Base-by-base conservation (phyloP, 2,797 vertebrate genomes). In the Notolepis coatsorum region DNA sequence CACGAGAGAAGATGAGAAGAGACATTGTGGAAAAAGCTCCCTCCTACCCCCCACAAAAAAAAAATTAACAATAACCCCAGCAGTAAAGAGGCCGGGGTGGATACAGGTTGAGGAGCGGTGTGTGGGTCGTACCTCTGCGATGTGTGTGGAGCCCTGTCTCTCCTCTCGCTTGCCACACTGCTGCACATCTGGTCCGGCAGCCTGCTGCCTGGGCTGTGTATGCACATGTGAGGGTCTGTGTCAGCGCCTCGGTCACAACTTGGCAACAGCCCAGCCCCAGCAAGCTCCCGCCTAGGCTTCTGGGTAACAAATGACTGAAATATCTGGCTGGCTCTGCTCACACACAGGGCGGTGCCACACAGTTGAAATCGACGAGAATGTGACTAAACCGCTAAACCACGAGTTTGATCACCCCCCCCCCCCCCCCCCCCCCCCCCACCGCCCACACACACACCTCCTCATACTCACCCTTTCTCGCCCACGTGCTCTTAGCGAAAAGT, bases 141-240 rank as follows among this genome's bases (percentile, higher is more conserved):
- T 50, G 46, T 37, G 69, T 43, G 43, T 35, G 37, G 45, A 72
- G 56, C 57, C 58, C 47, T 47, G 64, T 41, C 25, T 65, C 42
- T 75, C 68, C 71, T 82, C 69, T 55, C 73, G 69, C 73, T 77
- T 79, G 75, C 41, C 81, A 84, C 79, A 79, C 75, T 75, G 74
- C 61, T 79, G 71, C 86, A 92, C 93, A 94, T 95, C 92, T 95
- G 93, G 93, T 82, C 55, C 75, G 82, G 90, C 86, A 24, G 33
- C 57, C 60, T 66, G 41, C 59, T 68, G 84, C 76, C 68, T 75
- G 77, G 73, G n/a, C 60, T 84, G 84, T 38, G 82, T 86, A 89
- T 78, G 87, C 64, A 67, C 63, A 57, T 42, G 53, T 43, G 53
- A 13, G 23, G 78, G 87, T 82, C 84, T 68, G 84, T 67, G 86